Base-by-base conservation (phyloP, 2,888 invertebrate genomes). In the Cyclophora albipunctata region DNA sequence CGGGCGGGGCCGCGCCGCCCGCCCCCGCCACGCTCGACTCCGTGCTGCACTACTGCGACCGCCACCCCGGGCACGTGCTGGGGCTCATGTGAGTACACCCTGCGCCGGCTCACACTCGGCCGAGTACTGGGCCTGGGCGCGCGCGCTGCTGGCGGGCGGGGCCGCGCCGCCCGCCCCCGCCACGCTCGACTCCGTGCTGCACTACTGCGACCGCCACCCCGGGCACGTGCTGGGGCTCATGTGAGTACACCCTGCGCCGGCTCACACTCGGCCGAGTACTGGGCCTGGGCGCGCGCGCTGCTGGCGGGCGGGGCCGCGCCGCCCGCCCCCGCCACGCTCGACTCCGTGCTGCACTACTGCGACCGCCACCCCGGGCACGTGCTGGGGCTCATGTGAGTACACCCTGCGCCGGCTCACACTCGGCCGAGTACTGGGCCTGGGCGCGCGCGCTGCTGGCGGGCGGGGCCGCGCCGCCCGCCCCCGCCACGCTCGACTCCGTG, bases 261-360 rank as follows among this genome's bases (percentile, higher is more conserved):
- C 40, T 50, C 62, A 68, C 72, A 4, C 69, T 55, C 78, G 78
- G 55, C 63, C 53, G 54, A 67, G 62, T 34, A 47, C 51, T 53
- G 52, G 34, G 65, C 69, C 52, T 50, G 52, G 5, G 7, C 41
- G 40, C 5, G 44, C 7, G 50, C 45, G 49, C 51, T 49, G 7
- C 45, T 45, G 3, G 46, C 48, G 34, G 43, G 45, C 55, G 37
- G 37, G 4, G 37, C 37, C 37, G 37, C 37, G 52, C 43, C 37
- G 55, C 55, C 40, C 51, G 59, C 81, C 54, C 57, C 73, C 62
- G 60, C 66, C 2, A 78, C 79, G 65, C 81, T 79, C 65, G 45
- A 78, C 7, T 60, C 75, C 47, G 74, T 90, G 63, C 75, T 89
- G 7, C 84, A 81, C 49, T 90, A 90, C 42, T 67, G 90, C 89